Conservation (phyloP, 2,888 invertebrate genomes). For the Tenthredo notha region DNA sequence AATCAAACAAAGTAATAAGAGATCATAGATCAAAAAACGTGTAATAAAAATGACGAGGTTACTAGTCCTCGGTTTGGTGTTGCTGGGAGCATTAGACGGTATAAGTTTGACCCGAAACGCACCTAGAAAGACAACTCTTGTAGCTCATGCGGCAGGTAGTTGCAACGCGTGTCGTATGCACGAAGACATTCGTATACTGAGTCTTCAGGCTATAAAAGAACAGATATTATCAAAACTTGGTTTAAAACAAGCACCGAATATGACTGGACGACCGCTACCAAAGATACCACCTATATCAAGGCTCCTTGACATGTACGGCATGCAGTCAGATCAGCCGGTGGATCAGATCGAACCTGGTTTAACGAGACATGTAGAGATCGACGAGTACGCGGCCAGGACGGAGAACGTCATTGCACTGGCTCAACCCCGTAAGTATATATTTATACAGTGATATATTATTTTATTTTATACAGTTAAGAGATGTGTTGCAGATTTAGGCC, state of each 20-base stretch:
- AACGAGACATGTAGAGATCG: conserved; percentile 77
- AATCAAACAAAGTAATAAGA: neutral
- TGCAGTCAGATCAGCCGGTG: conserved; percentile 77
- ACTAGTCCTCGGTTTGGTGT: conserved; percentile 70
- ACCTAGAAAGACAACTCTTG: conserved; percentile 59
- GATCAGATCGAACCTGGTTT: conserved; percentile 75
- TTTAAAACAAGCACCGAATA: conserved; percentile 81
- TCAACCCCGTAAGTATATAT: conserved; percentile 77
- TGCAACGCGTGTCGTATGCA: conserved; percentile 81
- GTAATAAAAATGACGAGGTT: conserved; percentile 72
- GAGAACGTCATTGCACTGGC: conserved; percentile 79
- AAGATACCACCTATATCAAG: conserved; percentile 79
- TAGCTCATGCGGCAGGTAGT: conserved; percentile 68
- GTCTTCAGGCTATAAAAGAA: conserved; percentile 82
- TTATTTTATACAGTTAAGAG: neutral
- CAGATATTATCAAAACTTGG: conserved; percentile 83
- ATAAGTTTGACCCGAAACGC: conserved; percentile 61
- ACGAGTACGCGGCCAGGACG: conserved; percentile 79
- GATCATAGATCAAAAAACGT: conserved; percentile 41
- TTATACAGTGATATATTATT: neutral
- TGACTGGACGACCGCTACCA: conserved; percentile 81
- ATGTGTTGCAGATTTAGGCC: neutral
- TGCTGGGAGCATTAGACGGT: conserved; percentile 72
- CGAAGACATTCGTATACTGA: conserved; percentile 81
- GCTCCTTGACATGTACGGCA: conserved; percentile 78